Evolutionary conservation across 2,888 invertebrate species (phyloP).

Genomic region (Petrolisthes manimaculis): DNA sequence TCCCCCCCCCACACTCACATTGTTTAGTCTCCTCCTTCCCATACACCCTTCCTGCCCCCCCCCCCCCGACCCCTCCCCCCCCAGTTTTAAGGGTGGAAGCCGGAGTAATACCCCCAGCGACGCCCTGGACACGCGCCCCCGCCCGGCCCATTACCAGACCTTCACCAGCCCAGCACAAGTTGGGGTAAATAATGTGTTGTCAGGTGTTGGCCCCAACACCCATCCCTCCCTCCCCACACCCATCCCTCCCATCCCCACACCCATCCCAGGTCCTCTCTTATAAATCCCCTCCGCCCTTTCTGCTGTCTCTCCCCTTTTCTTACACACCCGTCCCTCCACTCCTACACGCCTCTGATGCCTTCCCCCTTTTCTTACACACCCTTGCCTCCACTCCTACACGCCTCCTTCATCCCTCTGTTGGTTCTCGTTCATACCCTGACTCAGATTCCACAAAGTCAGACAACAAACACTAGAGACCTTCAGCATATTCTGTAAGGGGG

Average conservation of each 20-base stretch:
- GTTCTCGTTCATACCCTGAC: background rate
- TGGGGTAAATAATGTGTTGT: constrained; percentile 43
- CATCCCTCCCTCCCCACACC: background rate
- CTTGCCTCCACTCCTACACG: background rate
- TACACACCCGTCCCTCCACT: background rate
- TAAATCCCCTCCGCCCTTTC: constrained; percentile 1
- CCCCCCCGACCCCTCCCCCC: constrained; percentile 7
- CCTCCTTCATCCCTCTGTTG: background rate
- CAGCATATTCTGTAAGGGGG: no score
- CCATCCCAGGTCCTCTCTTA: no score
- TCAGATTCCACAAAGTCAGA: no score
- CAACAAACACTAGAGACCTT: no score
- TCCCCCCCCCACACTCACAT: background rate
- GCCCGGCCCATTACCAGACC: constrained; percentile 44
- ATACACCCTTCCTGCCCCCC: constrained; percentile 11
- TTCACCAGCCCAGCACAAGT: constrained; percentile 23
- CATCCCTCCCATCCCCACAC: background rate
- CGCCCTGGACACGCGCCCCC: constrained; percentile 23
- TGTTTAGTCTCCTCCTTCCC: background rate
- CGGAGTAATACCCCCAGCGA: constrained; percentile 42
- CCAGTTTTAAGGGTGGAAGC: constrained; percentile 48
- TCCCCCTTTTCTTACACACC: background rate
- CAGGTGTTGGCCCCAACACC: constrained; percentile 14
- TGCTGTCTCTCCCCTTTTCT: background rate
- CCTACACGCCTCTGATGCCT: background rate